Conservation (phyloP, 1,140 invertebrate species). For the Trichomalopsis sarcophagae region DNA sequence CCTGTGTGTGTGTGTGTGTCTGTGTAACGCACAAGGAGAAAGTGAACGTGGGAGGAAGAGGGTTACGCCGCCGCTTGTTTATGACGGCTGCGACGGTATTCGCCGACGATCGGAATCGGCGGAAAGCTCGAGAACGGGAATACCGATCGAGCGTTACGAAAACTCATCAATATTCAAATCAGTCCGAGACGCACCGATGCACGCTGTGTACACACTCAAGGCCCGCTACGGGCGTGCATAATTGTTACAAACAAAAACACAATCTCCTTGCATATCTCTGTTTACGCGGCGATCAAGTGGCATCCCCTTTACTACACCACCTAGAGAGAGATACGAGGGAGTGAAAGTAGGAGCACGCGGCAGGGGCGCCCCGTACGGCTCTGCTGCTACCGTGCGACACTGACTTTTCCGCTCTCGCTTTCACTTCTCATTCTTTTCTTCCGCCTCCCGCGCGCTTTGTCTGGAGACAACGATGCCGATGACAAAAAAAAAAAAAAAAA, state of each 20-base stretch:
- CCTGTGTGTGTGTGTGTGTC: neutral
- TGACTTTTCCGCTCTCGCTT: slow-evolving; percentile 26
- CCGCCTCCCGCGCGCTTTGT: neutral
- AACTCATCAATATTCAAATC: no score
- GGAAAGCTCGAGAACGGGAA: neutral
- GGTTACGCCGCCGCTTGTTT: no score
- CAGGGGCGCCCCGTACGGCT: neutral
- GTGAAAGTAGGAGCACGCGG: neutral
- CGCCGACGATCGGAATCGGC: no score
- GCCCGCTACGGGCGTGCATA: no score
- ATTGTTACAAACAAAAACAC: no score
- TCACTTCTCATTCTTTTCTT: slow-evolving; percentile 19
- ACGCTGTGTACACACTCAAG: no score
- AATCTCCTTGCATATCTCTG: no score
- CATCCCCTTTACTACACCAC: neutral
- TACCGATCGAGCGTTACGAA: neutral
- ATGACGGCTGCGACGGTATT: no score
- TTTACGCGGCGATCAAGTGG: neutral
- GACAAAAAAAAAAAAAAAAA: neutral
- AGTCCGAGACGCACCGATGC: no score
- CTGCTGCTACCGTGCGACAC: neutral
- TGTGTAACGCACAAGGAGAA: slow-evolving; percentile 1
- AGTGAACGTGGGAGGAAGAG: neutral
- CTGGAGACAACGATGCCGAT: neutral
- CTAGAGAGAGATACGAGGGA: neutral